Evolutionary conservation across 1,140 invertebrate genomes (phyloP), one percentile per base, ranked within the genome.

Genomic region (Hestina assimilis): DNA sequence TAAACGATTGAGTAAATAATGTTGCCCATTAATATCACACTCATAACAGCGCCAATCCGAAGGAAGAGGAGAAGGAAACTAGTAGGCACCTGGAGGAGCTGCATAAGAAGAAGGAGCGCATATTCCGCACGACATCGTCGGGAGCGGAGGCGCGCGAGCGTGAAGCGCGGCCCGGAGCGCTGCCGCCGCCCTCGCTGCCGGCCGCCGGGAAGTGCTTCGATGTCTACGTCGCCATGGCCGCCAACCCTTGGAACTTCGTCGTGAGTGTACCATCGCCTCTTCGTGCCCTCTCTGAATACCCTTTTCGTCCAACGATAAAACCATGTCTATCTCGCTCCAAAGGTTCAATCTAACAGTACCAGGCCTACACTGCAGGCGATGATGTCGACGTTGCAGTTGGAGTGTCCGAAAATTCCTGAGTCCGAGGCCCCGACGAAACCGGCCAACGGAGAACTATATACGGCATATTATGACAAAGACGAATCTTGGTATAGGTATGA

Each of bases 401-500:
- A 78, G 50, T 92, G 90, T 55, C 69, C 79, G 1, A 75, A 78
- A 15, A 62, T 90, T 23, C 59, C 71, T 0, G 72, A 78, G 35
- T 38, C 63, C 28, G 83, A 86, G 20, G 69, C 81, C 8, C 79
- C 79, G 0, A 7, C 55, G 2, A 80, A 77, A 14, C 79, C 75
- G 8, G 59, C 87, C 6, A 79, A 75, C 46, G 87, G 90, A 41
- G 90, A 90, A 28, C 74, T 92, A 3, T 92, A 90, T 65, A 91
- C 91, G 11, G 91, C 88, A 1, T 87, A 79, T 55, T 89, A 91
- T 62, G 77, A 73, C 1, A 89, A 91, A 62, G 83, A 89, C 11
- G 55, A 78, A 14, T 80, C 75, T 0, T 93, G 91, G 91, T 92
- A 92, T 61, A 90, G 92, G 92, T 92, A n/a, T n/a, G n/a, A n/a